Evolutionary conservation across 2,888 invertebrate genomes (phyloP).

Genomic region (Thera britannica): DNA sequence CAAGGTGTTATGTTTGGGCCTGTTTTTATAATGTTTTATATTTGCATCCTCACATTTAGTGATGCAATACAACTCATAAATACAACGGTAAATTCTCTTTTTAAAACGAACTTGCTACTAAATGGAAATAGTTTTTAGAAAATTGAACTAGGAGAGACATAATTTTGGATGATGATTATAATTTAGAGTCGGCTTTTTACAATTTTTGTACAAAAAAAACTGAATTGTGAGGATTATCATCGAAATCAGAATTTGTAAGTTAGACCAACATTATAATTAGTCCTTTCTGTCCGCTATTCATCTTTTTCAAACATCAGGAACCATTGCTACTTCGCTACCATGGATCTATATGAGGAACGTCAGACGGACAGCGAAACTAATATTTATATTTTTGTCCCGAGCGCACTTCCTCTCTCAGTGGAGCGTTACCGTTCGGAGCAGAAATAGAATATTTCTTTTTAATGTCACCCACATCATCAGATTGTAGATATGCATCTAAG

Average conservation of each 20-base stretch:
- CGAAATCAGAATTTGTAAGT: no score
- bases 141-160: background rate
- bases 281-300: background rate
- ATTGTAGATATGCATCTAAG: constrained; percentile 34
- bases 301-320: background rate
- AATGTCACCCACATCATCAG: constrained; percentile 24
- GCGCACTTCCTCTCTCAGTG: constrained; percentile 50
- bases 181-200: no score
- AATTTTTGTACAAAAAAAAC: no score
- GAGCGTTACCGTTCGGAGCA: constrained; percentile 33
- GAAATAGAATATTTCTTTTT: constrained; percentile 49
- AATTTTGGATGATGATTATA: no score
- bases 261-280: background rate
- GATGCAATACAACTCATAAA: background rate
- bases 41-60: constrained; percentile 2
- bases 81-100: background rate
- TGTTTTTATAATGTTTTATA: constrained; percentile 9
- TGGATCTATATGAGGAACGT: constrained; percentile 31
- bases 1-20: constrained; percentile 29
- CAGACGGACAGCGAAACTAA: constrained; percentile 45
- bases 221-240: no score
- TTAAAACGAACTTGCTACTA: no score
- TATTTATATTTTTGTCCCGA: constrained; percentile 56
- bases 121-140: no score
- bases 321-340: constrained; percentile 10